Base-by-base conservation (phyloP, 1,140 invertebrate species). In the Trinorchestia longiramus region DNA sequence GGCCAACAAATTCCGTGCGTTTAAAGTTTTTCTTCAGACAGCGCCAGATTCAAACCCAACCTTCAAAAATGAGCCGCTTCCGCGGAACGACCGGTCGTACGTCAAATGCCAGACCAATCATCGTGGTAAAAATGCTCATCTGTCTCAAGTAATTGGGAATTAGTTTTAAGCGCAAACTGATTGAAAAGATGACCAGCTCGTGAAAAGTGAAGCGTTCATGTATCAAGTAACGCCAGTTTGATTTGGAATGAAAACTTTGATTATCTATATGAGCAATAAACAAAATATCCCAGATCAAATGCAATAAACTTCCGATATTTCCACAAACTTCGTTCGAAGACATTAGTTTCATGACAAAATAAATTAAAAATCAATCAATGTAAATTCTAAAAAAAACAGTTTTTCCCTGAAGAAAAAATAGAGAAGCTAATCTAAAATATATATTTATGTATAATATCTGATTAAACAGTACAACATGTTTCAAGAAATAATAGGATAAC, bases 81-180 rank as follows among this genome's bases (percentile, higher is more conserved):
- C 43, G 88, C 88, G 43, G 44, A 47, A 94, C 43, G 92, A 45
- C 43, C 43, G 43, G 44, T 45, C 92, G 43, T 94, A 94, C 44
- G 92, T 94, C 92, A 47, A 94, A 94, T 45, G 92, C 40, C 92
- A 42, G 92, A 45, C 92, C 92, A 94, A 94, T 94, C 43, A 45
- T 28, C 92, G 8, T 19, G 0, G 36, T 19, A 47, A 45, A 94
- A 94, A 94, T 40, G 43, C 92, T 47, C 92, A 17, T 42, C 44
- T 44, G 43, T 47, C 43, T 43, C 43, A 43, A 41, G 88, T 90
- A 90, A 90, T 90, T 90, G 88, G 43, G 88, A 90, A 90, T 90
- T 36, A 90, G 43, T 90, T 90, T 90, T 90, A 43, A 90, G 43
- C 43, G 88, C 17, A 90, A 77, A 77, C 62, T 28, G 62, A 77